Conservation (phyloP, 2,888 invertebrate species). For the Trissoscelio sp. region DNA sequence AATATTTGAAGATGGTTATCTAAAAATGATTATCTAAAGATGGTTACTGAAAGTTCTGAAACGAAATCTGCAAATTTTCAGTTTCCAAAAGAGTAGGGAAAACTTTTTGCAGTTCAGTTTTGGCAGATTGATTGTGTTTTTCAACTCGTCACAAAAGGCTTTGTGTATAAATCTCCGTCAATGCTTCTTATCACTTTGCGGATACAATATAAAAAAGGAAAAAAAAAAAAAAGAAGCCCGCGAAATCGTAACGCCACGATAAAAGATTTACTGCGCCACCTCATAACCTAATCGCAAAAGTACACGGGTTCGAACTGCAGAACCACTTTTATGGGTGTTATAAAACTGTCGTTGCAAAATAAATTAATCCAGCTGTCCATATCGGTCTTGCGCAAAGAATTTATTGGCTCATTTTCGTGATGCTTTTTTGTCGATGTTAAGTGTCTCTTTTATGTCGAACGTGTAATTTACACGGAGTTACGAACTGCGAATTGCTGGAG, state of each 20-base stretch:
- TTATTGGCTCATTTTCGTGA: slow-evolving; percentile 52
- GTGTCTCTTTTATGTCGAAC: slow-evolving; percentile 16
- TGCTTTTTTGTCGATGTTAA: slow-evolving; percentile 37
- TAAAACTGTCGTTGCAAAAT: slow-evolving; percentile 58
- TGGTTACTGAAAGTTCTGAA: too few relatives aligned
- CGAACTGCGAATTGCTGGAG: not conserved
- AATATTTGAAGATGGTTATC: too few relatives aligned
- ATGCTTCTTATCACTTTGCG: slow-evolving; percentile 40
- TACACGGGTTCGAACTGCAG: slow-evolving; percentile 22
- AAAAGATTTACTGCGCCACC: slow-evolving; percentile 58
- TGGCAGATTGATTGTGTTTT: not conserved
- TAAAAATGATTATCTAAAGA: too few relatives aligned
- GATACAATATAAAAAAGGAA: slow-evolving; percentile 23
- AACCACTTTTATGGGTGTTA: slow-evolving; percentile 43
- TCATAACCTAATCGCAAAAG: slow-evolving; percentile 52
- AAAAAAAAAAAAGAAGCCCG: not conserved
- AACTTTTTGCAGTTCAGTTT: too few relatives aligned
- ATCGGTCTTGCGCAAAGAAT: slow-evolving; percentile 27
- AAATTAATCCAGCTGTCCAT: slow-evolving; percentile 55
- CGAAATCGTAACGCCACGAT: slow-evolving; percentile 49
- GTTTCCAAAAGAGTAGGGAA: too few relatives aligned
- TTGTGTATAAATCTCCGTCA: slow-evolving; percentile 27
- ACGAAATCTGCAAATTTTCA: too few relatives aligned
- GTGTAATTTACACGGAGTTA: slow-evolving; percentile 2
- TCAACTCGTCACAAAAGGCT: not conserved